A percentile compares a stretch with the other conserved stretches of the same genome.
phyloP scores from a whole-genome alignment of 2,888 invertebrate genomes.

The Archips crataeganus region DNA sequence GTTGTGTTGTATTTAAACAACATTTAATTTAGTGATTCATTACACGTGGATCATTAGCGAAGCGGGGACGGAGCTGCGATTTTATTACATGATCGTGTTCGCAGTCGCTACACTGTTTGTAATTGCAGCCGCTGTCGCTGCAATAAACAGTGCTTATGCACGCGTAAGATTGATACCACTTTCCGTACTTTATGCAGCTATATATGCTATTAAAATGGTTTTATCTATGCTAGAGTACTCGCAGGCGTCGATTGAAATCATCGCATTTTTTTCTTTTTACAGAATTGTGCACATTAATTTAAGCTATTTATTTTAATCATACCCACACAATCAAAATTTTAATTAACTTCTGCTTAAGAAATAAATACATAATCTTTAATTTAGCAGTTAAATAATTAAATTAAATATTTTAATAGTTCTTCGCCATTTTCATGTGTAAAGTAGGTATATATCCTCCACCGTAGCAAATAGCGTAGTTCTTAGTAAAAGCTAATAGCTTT shows the following conservation, averaged over 20 bases:
- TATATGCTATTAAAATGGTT: background rate
- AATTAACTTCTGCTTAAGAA: background rate
- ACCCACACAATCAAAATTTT: background rate
- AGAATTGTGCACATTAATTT: background rate
- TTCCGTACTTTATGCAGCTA: background rate
- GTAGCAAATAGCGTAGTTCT: background rate
- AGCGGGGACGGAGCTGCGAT: slow-evolving; percentile 45
- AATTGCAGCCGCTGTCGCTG: slow-evolving; percentile 38
- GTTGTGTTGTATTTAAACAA: slow-evolving; percentile 45
- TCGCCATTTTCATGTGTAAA: background rate
- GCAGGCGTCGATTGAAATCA: background rate
- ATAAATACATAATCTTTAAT: background rate
- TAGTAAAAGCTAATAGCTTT: slow-evolving; percentile 20
- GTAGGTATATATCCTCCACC: background rate
- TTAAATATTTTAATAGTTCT: background rate
- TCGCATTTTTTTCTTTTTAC: background rate
- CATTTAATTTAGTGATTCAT: slow-evolving; percentile 53
- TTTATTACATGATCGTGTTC: slow-evolving; percentile 46
- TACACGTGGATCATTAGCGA: slow-evolving; percentile 49
- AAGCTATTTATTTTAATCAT: background rate
- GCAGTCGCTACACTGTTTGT: slow-evolving; percentile 42
- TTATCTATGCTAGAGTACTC: background rate
- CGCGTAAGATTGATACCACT: slow-evolving; percentile 11
- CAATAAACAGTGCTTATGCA: slow-evolving; percentile 42
- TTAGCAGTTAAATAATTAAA: background rate